A percentile compares a stretch with the other conserved stretches of the same genome.
Evolutionary conservation across 1,140 invertebrate genomes (phyloP).

Genomic region (Tribolium madens): DNA sequence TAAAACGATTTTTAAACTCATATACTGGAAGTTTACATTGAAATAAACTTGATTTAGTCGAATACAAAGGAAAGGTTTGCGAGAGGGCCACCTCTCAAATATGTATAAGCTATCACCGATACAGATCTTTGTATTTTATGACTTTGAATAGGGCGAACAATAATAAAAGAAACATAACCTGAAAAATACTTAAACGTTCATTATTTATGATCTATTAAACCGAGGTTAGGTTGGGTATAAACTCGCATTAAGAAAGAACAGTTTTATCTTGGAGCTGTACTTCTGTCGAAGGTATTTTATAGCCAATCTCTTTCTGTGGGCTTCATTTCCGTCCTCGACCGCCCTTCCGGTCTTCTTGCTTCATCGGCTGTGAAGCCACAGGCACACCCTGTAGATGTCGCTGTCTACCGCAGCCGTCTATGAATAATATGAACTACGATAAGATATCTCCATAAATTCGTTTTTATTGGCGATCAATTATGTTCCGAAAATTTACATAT

Average conservation of each 20-base stretch:
- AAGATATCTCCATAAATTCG: constrained; percentile 49
- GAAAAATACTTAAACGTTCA: constrained; percentile 35
- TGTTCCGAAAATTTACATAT: constrained; percentile 48
- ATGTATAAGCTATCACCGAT: constrained; percentile 32
- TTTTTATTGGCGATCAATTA: constrained; percentile 51
- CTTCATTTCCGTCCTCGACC: constrained; percentile 47
- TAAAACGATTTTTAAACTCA: constrained; percentile 20
- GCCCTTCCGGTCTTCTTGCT: constrained; percentile 43
- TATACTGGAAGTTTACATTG: constrained; percentile 18
- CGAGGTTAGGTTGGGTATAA: constrained; percentile 23
- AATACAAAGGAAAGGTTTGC: constrained; percentile 22
- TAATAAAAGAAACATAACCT: constrained; percentile 35
- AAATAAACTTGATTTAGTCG: constrained; percentile 23
- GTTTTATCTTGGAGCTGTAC: constrained; percentile 37
- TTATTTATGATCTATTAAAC: constrained; percentile 38
- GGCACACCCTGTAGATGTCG: constrained; percentile 52
- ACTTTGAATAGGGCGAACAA: constrained; percentile 12
- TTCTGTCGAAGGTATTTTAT: constrained; percentile 50
- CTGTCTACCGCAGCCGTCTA: constrained; percentile 48
- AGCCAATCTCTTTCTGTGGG: constrained; percentile 47
- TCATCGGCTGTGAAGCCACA: constrained; percentile 26
- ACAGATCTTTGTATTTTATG: constrained; percentile 17
- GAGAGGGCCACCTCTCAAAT: not conserved
- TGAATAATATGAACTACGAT: constrained; percentile 51
- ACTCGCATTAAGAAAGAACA: constrained; percentile 27